phyloP scores from a whole-genome alignment of 35 echinoderm and acorn worm genomes.

The Stichopus chloronotus region DNA sequence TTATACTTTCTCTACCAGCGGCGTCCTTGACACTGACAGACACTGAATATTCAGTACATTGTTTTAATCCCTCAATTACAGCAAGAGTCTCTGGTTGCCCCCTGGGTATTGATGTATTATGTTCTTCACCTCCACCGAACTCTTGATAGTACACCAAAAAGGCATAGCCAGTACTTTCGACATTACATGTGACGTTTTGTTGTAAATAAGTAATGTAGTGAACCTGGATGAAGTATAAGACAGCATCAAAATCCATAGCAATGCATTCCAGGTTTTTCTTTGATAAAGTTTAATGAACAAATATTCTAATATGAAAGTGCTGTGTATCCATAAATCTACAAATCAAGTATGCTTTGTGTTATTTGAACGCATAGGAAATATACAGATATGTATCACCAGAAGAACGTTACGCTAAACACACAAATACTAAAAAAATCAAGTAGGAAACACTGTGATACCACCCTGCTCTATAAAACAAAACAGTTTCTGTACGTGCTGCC shows the following conservation, averaged over 20 bases:
- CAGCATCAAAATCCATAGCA: not conserved
- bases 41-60: conserved; percentile 27
- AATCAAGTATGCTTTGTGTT: not conserved
- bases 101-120: not conserved
- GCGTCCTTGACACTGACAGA: conserved; percentile 9
- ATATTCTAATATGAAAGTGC: not conserved
- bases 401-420: too few relatives aligned
- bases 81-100: too few relatives aligned
- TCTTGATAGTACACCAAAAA: conserved; percentile 3
- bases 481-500: too few relatives aligned
- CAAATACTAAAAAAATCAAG: too few relatives aligned
- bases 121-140: not conserved
- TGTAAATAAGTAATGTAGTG: not conserved
- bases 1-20: not conserved
- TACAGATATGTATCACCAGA: too few relatives aligned
- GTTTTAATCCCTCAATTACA: not conserved
- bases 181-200: not conserved
- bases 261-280: not conserved
- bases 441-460: too few relatives aligned
- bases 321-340: not conserved
- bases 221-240: too few relatives aligned
- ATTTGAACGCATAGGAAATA: too few relatives aligned
- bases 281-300: not conserved
- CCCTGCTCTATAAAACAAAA: too few relatives aligned
- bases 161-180: not conserved